These are phyloP conservation scores for Chloromyia formosa DNA, from an alignment of 2,888 invertebrate genomes.

Conservation along the genomic window DNA sequence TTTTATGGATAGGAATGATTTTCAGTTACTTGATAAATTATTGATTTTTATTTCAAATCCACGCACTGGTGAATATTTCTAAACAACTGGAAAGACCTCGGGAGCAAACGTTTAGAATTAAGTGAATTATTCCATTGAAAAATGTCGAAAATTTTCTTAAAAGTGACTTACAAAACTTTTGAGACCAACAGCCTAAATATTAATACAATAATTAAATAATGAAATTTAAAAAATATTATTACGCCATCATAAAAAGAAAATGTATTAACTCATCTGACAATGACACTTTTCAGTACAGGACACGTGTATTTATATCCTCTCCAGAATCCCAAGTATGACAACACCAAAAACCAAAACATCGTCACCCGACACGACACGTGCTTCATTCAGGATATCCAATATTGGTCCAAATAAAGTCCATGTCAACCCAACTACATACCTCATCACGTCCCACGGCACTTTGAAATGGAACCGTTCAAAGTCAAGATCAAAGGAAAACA, in stretches of 20 bases:
- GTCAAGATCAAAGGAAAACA: conserved; percentile 55
- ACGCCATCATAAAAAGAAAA: background rate
- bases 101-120: no score
- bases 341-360: background rate
- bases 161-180: no score
- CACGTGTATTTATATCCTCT: conserved; percentile 40
- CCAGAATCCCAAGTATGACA: background rate
- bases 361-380: conserved; percentile 26
- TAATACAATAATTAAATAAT: no score
- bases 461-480: conserved; percentile 50
- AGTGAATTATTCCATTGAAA: no score
- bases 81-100: no score
- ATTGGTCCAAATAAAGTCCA: conserved; percentile 6
- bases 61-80: no score
- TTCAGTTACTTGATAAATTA: no score
- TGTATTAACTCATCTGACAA: conserved; percentile 6
- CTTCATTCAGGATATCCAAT: conserved; percentile 7
- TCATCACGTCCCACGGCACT: conserved; percentile 29
- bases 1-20: no score
- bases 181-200: no score
- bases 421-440: conserved; percentile 1
- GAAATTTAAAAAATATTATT: no score
- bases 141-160: no score
- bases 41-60: no score
- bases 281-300: conserved; percentile 25